A percentile compares a stretch with the other conserved stretches of the same genome.
phyloP scores from a whole-genome alignment of 2,797 vertebrate species.

The Pantherophis vulpinus region DNA sequence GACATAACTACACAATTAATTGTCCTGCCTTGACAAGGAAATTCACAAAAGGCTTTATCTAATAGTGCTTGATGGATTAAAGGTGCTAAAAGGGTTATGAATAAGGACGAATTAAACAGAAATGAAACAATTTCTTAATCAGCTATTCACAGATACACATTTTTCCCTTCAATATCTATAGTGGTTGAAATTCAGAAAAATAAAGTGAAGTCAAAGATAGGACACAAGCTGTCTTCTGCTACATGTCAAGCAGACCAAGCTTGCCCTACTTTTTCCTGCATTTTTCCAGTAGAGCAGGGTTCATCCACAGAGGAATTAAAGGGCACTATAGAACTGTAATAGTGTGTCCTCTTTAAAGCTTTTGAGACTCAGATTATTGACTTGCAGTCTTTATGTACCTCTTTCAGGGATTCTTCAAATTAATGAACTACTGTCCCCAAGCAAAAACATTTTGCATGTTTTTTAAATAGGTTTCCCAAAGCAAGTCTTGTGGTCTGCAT shows the following conservation, averaged over 20 bases:
- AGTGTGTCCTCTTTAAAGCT: background rate
- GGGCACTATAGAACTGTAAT: background rate
- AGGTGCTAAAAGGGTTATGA: background rate
- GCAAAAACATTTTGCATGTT: background rate
- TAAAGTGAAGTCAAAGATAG: background rate
- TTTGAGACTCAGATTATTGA: background rate
- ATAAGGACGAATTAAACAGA: background rate
- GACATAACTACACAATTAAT: background rate
- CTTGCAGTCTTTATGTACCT: background rate
- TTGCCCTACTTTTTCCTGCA: constrained; percentile 9
- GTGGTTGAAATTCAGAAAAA: background rate
- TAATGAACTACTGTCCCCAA: background rate
- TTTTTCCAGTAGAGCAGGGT: background rate
- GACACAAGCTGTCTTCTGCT: background rate
- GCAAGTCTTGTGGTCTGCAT: background rate
- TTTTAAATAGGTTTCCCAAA: background rate
- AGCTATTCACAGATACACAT: background rate
- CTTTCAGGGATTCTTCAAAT: constrained; percentile 3
- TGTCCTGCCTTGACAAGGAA: background rate
- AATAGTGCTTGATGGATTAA: background rate
- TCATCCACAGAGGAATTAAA: background rate
- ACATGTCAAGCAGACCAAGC: background rate
- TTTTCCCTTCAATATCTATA: background rate
- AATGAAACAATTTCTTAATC: background rate
- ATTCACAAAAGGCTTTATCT: background rate